These are phyloP conservation scores for Hydractinia symbiolongicarpus DNA, from an alignment of 30 jellyfish, hydroid and myxozoan genomes.

Conservation along the genomic window DNA sequence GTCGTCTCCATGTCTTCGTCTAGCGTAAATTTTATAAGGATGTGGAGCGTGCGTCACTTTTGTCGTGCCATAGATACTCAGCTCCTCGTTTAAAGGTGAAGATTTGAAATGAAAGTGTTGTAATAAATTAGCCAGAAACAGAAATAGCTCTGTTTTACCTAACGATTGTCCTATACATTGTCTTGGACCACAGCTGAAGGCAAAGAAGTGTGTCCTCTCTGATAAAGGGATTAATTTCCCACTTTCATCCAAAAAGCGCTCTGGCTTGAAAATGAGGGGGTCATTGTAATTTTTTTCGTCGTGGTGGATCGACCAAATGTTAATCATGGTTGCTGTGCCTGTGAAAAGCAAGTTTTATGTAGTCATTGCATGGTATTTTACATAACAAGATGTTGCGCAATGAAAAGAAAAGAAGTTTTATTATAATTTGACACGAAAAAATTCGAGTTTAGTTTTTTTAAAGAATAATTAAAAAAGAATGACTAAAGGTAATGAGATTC, in stretches of 20 bases:
- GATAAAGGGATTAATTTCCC: not conserved
- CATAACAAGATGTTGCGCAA: too few relatives aligned
- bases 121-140: constrained; percentile 8
- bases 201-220: constrained; percentile 6
- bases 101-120: not conserved
- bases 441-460: too few relatives aligned
- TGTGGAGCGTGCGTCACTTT: constrained; percentile 27
- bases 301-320: constrained; percentile 22
- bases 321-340: constrained; percentile 14
- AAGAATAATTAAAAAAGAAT: too few relatives aligned
- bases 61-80: constrained; percentile 3
- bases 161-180: constrained; percentile 15
- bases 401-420: too few relatives aligned
- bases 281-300: constrained; percentile 12
- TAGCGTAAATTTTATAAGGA: constrained; percentile 1
- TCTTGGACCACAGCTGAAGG: constrained; percentile 18
- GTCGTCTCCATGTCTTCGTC: not conserved
- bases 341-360: not conserved
- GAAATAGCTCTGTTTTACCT: constrained; percentile 14
- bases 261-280: constrained; percentile 7
- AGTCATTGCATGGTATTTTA: too few relatives aligned
- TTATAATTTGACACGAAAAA: too few relatives aligned
- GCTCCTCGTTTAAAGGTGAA: not conserved
- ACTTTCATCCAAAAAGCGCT: not conserved
- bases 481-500: too few relatives aligned